Conservation (phyloP, 1,140 invertebrate genomes). For the Vanessa tameamea region DNA sequence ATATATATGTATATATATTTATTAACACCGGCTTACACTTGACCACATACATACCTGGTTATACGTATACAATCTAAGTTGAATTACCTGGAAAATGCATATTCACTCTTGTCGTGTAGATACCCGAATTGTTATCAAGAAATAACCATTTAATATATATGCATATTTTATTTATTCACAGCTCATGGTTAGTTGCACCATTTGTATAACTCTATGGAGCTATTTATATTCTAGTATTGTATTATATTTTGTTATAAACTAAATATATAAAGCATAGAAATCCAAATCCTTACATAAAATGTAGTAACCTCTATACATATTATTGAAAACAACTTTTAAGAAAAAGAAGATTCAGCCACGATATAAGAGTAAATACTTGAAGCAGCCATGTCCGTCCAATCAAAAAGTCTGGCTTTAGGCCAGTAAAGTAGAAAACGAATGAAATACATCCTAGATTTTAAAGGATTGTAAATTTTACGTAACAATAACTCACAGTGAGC, state of each 20-base stretch:
- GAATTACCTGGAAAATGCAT: too few species aligned
- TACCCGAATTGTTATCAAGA: too few species aligned
- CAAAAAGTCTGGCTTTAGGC: slow-evolving; percentile 34
- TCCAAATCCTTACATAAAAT: neutral
- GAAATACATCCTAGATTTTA: slow-evolving; percentile 34
- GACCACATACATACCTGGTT: too few species aligned
- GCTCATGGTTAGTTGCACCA: too few species aligned
- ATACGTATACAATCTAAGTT: too few species aligned
- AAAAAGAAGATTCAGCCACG: neutral
- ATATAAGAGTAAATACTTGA: slow-evolving; percentile 20
- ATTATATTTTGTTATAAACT: too few species aligned
- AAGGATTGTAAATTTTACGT: slow-evolving; percentile 38
- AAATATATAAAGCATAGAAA: too few species aligned
- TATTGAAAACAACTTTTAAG: slow-evolving; percentile 5
- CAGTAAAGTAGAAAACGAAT: slow-evolving; percentile 34
- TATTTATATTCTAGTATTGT: too few species aligned
- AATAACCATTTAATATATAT: too few species aligned
- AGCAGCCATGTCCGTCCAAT: slow-evolving; percentile 30
- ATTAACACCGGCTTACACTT: neutral
- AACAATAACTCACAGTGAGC: slow-evolving; percentile 30
- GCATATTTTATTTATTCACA: too few species aligned
- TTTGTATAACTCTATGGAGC: too few species aligned
- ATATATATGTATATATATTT: neutral
- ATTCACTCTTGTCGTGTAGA: too few species aligned
- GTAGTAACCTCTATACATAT: neutral